Evolutionary conservation across 2,888 invertebrate species (phyloP), one percentile per base, ranked within the genome.

Genomic region (Zhuqinia jingwanae): DNA sequence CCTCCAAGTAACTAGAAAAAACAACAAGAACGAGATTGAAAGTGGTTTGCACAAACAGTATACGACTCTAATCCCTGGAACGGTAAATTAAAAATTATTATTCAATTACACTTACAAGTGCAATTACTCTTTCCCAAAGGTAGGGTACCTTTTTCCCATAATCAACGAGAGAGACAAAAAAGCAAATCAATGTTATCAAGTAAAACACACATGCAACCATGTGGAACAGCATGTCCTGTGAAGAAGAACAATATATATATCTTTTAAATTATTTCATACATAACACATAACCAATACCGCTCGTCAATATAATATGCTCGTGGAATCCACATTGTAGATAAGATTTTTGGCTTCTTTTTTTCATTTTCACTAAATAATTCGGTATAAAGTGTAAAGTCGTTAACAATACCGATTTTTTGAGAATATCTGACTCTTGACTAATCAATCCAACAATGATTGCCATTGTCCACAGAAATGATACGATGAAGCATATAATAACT

Each of bases 391-490:
- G n/a, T n/a, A n/a, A n/a, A n/a, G n/a, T n/a, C n/a, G n/a, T n/a
- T n/a, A n/a, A n/a, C n/a, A n/a, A n/a, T 63, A 87, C 87, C 47
- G 63, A 53, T 84, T 79, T 83, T 15, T 58, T 50, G 10, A 84
- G n/a, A 27, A 8, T 20, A 2, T 83, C 87, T 0, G 81, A 70
- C 6, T 83, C 63, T 22, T 36, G 36, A 17, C 47, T 68, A 1
- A 84, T 2, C 2, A 87, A 36, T 2, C 80, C 80, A 22, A 85
- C 82, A 42, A 87, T 76, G 25, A 87, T 76, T 0, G 70, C 75
- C 65, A 87, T 53, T 27, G 84, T 50, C 84, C 87, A 87, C 13
- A 87, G 47, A 58, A 87, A 87, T 15, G 87, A 87, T 56, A 87
- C 68, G 11, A 87, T 84, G 60, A 87, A 84, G 27, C 87, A 87